phyloP scores from a whole-genome alignment of 2,113 vertebrate species.

The Ciconia maguari region DNA sequence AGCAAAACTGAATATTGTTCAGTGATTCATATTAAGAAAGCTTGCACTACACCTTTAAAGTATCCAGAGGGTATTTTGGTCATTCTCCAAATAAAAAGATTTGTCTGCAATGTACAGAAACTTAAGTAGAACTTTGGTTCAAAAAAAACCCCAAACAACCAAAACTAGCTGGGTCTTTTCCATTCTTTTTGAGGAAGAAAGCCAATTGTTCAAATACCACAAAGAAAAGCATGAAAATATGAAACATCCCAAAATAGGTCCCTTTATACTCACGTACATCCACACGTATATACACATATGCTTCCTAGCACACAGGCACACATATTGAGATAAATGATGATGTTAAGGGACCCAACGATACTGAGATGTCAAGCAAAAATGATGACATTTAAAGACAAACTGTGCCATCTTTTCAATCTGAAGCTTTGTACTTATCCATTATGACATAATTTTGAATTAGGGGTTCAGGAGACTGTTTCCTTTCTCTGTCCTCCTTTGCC shows the following conservation, averaged over 20 bases:
- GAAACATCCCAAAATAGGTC: not conserved
- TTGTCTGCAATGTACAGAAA: not conserved
- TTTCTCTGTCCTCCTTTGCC: not conserved
- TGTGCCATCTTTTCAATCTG: not conserved
- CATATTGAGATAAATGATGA: not conserved
- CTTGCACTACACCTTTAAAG: not conserved
- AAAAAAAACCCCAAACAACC: not conserved
- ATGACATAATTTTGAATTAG: not conserved
- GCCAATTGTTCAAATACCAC: not conserved
- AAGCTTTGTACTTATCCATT: not conserved
- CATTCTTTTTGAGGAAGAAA: not conserved
- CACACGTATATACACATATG: not conserved
- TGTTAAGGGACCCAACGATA: not conserved
- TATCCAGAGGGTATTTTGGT: not conserved
- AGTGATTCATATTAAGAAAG: not conserved
- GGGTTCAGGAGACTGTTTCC: not conserved
- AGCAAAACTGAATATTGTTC: not conserved
- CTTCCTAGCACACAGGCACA: not conserved
- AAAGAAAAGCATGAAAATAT: not conserved
- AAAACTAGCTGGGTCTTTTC: not conserved
- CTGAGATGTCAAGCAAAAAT: not conserved
- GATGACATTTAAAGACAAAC: not conserved
- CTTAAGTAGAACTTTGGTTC: not conserved
- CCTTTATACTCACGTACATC: not conserved
- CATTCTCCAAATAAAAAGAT: not conserved